Evolutionary conservation across 2,797 vertebrate species (phyloP), one percentile per base, ranked within the genome.

Genomic region (Fringilla coelebs): DNA sequence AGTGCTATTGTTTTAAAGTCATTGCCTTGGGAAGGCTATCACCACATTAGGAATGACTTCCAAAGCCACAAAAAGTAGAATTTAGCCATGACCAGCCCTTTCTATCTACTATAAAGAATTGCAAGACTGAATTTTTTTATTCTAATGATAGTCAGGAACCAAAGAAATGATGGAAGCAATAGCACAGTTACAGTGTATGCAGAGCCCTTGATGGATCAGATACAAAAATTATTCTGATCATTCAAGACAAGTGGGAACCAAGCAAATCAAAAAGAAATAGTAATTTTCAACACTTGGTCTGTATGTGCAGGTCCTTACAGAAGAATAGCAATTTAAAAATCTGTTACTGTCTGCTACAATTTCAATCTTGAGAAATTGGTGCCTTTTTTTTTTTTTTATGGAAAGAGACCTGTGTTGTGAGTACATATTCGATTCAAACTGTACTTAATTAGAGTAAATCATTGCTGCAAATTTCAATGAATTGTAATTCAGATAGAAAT

Each of bases 371-470:
- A 89, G 65, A 89, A 94, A 91, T 58, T 14, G 6, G 76, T 60
- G 12, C 72, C 65, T 49, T 52, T 58, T 34, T 49, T 73, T 70
- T 87, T 74, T 85, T 87, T 49, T 89, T 71, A 41, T 65, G 58
- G 62, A 94, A 72, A n/a, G 66, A 29, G 72, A 40, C 16, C 32
- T 49, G 9, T 80, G 54, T 75, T 94, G 81, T 77, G 79, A 73
- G 31, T 85, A 41, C 66, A 43, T 57, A 81, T 58, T 43, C 83
- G 49, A 15, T 94, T 94, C 41, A 85, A 92, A 84, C 49, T 68
- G 78, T 65, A 67, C 45, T 80, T 85, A 82, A 93, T 88, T 79
- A 84, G 51, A 79, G 43, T 81, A 93, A 93, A 91, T 90, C 54
- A 86, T 62, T 49, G 26, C 46, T 46, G 26, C 26, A 92, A 95